These are phyloP conservation scores for Cavia porcellus DNA, from an alignment of 2,113 vertebrate genomes.

Conservation along the genomic window DNA sequence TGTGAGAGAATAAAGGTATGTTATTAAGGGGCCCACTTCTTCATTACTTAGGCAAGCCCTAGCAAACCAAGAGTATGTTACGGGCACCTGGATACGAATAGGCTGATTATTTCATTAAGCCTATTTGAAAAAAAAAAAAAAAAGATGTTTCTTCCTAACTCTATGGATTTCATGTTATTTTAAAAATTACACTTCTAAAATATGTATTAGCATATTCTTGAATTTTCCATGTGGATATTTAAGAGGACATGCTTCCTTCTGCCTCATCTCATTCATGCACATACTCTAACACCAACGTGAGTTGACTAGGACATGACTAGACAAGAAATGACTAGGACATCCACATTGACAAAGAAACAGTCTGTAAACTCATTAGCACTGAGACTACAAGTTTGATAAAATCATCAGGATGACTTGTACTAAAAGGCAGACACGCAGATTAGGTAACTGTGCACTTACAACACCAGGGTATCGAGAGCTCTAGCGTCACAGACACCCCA, in stretches of 20 bases:
- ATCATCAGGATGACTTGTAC: neutral
- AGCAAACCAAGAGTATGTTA: neutral
- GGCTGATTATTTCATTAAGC: neutral
- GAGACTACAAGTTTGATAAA: neutral
- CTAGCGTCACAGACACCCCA: neutral
- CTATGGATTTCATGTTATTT: neutral
- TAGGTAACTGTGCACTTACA: neutral
- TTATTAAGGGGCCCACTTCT: neutral
- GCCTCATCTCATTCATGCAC: neutral
- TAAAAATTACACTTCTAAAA: neutral
- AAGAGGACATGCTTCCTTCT: neutral
- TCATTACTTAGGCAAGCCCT: neutral
- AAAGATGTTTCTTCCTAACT: neutral
- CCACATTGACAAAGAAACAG: neutral
- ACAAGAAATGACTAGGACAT: neutral
- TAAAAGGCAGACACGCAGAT: neutral
- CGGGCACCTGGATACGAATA: neutral
- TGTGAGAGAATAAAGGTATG: neutral
- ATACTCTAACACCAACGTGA: neutral
- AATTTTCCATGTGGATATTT: neutral
- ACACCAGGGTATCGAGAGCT: neutral
- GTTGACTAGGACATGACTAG: neutral
- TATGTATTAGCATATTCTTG: neutral
- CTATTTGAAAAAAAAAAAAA: conserved; percentile 5
- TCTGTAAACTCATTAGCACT: neutral